Base-by-base conservation (phyloP, 2,888 invertebrate species). In the Uropetala carovei region DNA sequence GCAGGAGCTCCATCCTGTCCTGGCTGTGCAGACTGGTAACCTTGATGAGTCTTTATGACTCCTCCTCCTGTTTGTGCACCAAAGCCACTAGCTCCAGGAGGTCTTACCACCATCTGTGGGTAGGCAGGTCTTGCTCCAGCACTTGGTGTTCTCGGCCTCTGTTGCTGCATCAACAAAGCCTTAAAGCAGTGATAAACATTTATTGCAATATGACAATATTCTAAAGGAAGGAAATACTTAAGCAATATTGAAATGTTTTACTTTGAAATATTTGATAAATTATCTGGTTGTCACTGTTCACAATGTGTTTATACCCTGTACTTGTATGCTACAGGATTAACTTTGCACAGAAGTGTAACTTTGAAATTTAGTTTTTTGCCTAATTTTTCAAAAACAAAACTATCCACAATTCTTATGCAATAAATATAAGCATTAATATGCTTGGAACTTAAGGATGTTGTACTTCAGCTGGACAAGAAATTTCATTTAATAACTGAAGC, bases 1-100 rank as follows among this genome's bases (percentile, higher is more conserved):
- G 95, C 94, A 92, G 94, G 95, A 3, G 95, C 94, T 64, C 95
- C 95, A 3, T 95, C 94, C 93, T 96, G 96, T 86, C 96, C 95
- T 0, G 95, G 95, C 93, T 95, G 95, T 0, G 95, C 93, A 0
- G 95, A 95, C 3, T 95, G 95, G 27, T 95, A 95, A 64, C 95
- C 95, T 93, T 94, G 93, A 92, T 93, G 92, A 59, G 27, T 89
- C 43, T 89, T 89, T 60, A 89, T 68, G 18, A 89, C 89, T 13
- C 89, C 89, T 64, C 30, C 64, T 11, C 3, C 83, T 83, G 8
- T 43, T 27, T 89, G 89, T 9, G 64, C 89, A n/a, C 64, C 68
- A 68, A 89, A 89, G 0, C 89, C 89, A 13, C 89, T 64, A n/a
- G 89, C 89, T 43, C 60, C 89, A 10, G 89, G 89, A 10, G 89